These are phyloP conservation scores for Drosophila aff. DNA, from an alignment of 1,140 invertebrate genomes.

Conservation along the genomic window DNA sequence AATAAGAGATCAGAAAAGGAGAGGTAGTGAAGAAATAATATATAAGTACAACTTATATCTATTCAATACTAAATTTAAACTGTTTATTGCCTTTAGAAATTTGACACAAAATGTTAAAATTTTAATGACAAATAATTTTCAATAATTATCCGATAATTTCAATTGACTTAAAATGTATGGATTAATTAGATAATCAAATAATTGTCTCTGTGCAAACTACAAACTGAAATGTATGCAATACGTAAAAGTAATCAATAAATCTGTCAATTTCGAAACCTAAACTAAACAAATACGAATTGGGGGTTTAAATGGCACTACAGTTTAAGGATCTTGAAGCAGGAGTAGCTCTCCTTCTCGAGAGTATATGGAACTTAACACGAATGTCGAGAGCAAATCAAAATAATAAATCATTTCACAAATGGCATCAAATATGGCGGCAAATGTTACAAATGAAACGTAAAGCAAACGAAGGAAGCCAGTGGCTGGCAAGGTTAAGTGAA, in stretches of 20 bases:
- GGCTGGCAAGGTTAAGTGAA: constrained; percentile 80
- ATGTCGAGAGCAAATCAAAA: constrained; percentile 82
- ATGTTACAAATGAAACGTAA: constrained; percentile 84
- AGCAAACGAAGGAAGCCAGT: constrained; percentile 72
- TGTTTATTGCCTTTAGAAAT: not conserved
- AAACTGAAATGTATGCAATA: not conserved
- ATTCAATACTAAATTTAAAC: not conserved
- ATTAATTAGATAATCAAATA: not conserved
- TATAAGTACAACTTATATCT: not conserved
- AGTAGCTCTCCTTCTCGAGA: constrained; percentile 19
- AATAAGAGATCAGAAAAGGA: not conserved
- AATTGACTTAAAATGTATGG: not conserved
- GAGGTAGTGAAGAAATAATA: not conserved
- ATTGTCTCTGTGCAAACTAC: not conserved
- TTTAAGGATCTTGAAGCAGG: constrained; percentile 14
- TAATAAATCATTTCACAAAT: constrained; percentile 84
- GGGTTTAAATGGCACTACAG: constrained; percentile 12
- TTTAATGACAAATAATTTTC: not conserved
- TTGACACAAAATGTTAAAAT: not conserved
- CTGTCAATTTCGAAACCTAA: not conserved
- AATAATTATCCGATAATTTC: not conserved
- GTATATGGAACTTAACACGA: constrained; percentile 54
- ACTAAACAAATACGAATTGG: constrained; percentile 4
- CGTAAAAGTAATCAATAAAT: not conserved
- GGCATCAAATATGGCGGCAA: constrained; percentile 84